Evolutionary conservation across 1,140 invertebrate species (phyloP).

Genomic region (Dendrolimus punctatus): DNA sequence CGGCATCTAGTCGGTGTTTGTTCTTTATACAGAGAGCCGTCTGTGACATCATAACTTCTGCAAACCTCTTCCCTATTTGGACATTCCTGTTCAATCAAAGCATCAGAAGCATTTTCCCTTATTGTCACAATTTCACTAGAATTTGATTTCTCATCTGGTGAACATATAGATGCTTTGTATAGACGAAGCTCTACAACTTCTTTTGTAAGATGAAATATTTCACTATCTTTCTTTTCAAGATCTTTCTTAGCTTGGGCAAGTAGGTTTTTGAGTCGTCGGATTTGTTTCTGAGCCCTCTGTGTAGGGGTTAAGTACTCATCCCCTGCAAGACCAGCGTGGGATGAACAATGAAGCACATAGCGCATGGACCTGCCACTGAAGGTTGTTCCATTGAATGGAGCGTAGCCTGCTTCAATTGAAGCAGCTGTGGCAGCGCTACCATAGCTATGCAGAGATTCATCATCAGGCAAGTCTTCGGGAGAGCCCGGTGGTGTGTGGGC

Average conservation of each 20-base stretch:
- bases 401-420: slow-evolving; percentile 84
- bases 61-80: slow-evolving; percentile 52
- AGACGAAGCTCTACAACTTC: slow-evolving; percentile 86
- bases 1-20: slow-evolving; percentile 51
- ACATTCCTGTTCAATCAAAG: slow-evolving; percentile 65
- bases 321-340: slow-evolving; percentile 79
- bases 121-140: slow-evolving; percentile 83
- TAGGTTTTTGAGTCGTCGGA: slow-evolving; percentile 80
- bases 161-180: slow-evolving; percentile 83
- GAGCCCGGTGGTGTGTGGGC: slow-evolving; percentile 74
- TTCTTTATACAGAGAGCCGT: slow-evolving; percentile 56
- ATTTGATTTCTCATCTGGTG: slow-evolving; percentile 81
- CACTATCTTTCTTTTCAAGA: slow-evolving; percentile 84
- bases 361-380: slow-evolving; percentile 79
- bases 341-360: slow-evolving; percentile 87
- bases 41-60: slow-evolving; percentile 53
- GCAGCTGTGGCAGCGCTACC: slow-evolving; percentile 81
- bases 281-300: slow-evolving; percentile 84
- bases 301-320: slow-evolving; percentile 90
- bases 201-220: slow-evolving; percentile 85
- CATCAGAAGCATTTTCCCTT: slow-evolving; percentile 75
- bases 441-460: slow-evolving; percentile 85
- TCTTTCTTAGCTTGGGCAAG: slow-evolving; percentile 82
- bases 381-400: slow-evolving; percentile 85
- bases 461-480: slow-evolving; percentile 76